Percentiles rank a stretch among this genome's conserved stretches.
Conservation (phyloP, 2,113 vertebrate species). For the Phyllostomus hastatus region DNA sequence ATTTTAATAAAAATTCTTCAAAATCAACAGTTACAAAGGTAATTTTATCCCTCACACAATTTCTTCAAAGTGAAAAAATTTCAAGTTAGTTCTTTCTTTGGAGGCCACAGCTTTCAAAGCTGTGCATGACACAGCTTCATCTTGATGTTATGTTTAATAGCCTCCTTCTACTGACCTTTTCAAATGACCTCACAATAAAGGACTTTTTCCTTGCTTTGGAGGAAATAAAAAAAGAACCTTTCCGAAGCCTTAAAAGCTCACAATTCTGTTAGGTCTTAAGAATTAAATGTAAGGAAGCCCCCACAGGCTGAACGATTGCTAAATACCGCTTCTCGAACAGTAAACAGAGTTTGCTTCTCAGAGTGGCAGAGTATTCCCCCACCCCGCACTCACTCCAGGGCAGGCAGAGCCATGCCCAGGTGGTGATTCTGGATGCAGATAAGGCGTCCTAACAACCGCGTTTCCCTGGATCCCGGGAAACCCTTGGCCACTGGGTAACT, state of each 20-base stretch:
- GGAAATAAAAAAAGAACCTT: background rate
- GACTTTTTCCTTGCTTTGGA: constrained; percentile 30
- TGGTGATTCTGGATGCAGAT: constrained; percentile 26
- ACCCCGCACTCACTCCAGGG: background rate
- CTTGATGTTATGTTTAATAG: background rate
- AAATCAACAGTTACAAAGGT: constrained; percentile 28
- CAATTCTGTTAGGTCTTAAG: background rate
- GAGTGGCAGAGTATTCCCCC: background rate
- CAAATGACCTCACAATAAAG: constrained; percentile 39
- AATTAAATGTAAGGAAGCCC: background rate
- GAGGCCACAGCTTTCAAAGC: background rate
- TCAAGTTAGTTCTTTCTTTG: background rate
- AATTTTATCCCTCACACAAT: background rate
- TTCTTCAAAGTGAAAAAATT: background rate
- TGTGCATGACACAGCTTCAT: background rate
- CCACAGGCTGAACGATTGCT: background rate
- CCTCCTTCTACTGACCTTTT: constrained; percentile 13
- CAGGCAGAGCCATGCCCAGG: background rate
- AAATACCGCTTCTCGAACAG: background rate
- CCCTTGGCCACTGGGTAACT: background rate
- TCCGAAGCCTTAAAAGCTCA: background rate
- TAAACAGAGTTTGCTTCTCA: constrained; percentile 46
- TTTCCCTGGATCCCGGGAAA: constrained; percentile 5
- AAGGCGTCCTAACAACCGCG: constrained; percentile 18
- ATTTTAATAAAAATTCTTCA: constrained; percentile 37